A percentile compares a stretch with the other conserved stretches of the same genome.
Evolutionary conservation across 2,797 vertebrate species (phyloP).

Genomic region (Alectoris magna): DNA sequence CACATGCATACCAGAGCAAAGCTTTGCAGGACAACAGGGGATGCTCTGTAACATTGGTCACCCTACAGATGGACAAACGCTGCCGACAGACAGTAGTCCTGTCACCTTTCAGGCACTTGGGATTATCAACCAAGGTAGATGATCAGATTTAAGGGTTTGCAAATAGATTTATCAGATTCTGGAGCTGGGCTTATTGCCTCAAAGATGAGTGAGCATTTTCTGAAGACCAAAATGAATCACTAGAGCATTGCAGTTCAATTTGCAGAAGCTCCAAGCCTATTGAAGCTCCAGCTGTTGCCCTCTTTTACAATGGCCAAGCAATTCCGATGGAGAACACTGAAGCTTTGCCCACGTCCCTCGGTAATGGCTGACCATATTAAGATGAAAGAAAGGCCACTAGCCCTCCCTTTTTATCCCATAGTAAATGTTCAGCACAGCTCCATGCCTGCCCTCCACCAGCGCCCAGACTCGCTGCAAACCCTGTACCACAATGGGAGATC

Average conservation of each 20-base stretch:
- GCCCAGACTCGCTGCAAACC: neutral
- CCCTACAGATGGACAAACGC: neutral
- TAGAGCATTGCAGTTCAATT: neutral
- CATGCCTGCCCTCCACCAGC: neutral
- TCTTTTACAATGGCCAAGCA: fast-evolving
- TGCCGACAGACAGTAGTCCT: neutral
- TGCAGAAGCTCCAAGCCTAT: neutral
- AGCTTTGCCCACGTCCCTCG: neutral
- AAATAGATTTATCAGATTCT: neutral
- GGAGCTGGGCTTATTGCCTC: neutral
- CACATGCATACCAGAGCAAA: neutral
- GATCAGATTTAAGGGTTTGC: neutral
- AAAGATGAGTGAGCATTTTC: neutral
- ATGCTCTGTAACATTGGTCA: neutral
- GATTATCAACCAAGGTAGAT: neutral
- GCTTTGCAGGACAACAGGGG: neutral
- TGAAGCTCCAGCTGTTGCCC: neutral
- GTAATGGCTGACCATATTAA: neutral
- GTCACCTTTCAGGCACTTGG: neutral
- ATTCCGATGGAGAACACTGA: neutral
- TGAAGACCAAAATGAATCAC: neutral
- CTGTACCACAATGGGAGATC: neutral
- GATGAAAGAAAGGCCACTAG: neutral
- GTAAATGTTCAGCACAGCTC: neutral
- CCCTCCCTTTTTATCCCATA: neutral